These are phyloP conservation scores for Ostrea edulis DNA, from an alignment of 1,140 invertebrate genomes.

Conservation along the genomic window DNA sequence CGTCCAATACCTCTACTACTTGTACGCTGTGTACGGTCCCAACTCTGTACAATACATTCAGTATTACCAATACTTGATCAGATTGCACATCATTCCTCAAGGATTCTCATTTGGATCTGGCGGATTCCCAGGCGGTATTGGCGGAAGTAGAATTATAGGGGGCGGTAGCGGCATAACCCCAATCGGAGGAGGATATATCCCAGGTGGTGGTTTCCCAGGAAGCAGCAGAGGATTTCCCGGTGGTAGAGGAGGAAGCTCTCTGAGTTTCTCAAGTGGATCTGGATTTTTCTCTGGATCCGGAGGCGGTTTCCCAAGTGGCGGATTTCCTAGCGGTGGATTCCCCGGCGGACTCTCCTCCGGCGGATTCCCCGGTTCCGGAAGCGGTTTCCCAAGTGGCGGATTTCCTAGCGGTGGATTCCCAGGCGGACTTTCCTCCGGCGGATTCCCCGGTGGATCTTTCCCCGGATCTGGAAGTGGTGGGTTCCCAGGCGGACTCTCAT, in stretches of 20 bases:
- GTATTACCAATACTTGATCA: neutral
- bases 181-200: neutral
- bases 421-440: no score
- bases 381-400: neutral
- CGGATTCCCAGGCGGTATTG: neutral
- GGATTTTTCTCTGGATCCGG: neutral
- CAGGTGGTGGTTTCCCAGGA: neutral
- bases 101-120: neutral
- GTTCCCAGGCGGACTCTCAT: no score
- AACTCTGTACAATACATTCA: slow-evolving; percentile 1
- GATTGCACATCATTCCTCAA: slow-evolving; percentile 4
- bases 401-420: no score
- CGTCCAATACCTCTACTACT: slow-evolving; percentile 5
- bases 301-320: neutral
- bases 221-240: neutral
- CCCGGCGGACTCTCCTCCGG: neutral
- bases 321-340: neutral
- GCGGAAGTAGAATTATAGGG: neutral
- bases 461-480: no score
- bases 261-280: neutral
- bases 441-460: neutral
- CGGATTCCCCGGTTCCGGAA: neutral
- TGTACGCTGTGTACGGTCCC: neutral
- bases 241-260: neutral
- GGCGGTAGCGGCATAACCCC: neutral